A percentile compares a stretch with the other conserved stretches of the same genome.
These are phyloP conservation scores for Toxotes chatareus DNA, from an alignment of 2,113 vertebrate species.

Conservation along the genomic window DNA sequence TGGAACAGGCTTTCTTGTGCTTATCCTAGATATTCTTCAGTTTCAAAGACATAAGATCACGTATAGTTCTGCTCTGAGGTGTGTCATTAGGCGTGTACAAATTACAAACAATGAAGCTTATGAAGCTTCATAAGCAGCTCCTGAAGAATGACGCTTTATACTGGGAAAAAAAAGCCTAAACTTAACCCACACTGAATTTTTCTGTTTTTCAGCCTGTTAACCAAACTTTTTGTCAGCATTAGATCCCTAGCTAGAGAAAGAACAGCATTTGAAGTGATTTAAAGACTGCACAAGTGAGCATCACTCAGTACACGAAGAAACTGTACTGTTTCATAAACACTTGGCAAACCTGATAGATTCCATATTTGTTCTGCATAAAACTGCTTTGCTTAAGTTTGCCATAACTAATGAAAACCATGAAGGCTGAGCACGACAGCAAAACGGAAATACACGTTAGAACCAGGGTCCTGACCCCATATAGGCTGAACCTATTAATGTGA, in stretches of 20 bases:
- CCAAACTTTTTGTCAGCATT: background rate
- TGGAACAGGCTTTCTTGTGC: slow-evolving; percentile 18
- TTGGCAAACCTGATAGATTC: slow-evolving; percentile 6
- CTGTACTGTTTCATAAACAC: slow-evolving; percentile 8
- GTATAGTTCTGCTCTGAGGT: background rate
- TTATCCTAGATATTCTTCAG: slow-evolving; percentile 24
- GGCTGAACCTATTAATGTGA: background rate
- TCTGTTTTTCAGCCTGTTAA: background rate
- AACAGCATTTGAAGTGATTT: slow-evolving; percentile 6
- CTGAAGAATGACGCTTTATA: background rate
- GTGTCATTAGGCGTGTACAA: slow-evolving; percentile 39
- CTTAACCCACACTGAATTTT: background rate
- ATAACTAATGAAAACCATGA: slow-evolving; percentile 30
- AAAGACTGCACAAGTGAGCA: background rate
- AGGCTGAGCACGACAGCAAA: background rate
- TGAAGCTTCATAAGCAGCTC: background rate
- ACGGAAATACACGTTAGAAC: slow-evolving; percentile 13
- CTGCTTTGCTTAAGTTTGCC: slow-evolving; percentile 6
- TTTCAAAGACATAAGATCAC: slow-evolving; percentile 32
- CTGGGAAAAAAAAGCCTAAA: background rate
- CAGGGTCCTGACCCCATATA: background rate
- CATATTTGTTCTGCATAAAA: background rate
- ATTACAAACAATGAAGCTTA: slow-evolving; percentile 6
- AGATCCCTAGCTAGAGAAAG: background rate
- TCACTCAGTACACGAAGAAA: slow-evolving; percentile 9